Evolutionary conservation across 2,888 invertebrate genomes (phyloP), one percentile per base, ranked within the genome.

Genomic region (Acrobasis consociella): DNA sequence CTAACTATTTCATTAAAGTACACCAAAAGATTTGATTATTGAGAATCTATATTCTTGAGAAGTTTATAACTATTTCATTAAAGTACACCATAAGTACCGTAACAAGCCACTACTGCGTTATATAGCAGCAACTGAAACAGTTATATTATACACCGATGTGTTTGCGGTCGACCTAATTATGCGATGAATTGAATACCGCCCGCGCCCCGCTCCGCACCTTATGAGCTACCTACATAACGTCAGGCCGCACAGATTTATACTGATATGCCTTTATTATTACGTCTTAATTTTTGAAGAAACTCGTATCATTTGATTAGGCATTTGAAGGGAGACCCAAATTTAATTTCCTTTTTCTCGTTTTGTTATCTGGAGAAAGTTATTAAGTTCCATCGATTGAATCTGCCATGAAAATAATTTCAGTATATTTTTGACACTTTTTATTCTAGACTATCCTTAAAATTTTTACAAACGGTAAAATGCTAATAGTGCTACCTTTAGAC

Each of bases 111-210:
- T 42, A 42, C 22, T 22, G 17, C 13, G 46, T 17, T 13, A 42
- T 17, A n/a, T 46, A 46, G 46, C 13, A 46, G 46, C 46, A 46
- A 46, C 46, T 46, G 46, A 53, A 15, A 16, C 42, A 17, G 17
- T 42, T 17, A 56, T 9, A 22, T 42, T 17, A 56, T 9, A 22
- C 56, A 56, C 5, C 42, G 17, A 56, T 56, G 42, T 17, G 56
- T 56, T 55, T 22, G 56, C 17, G 56, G 56, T 42, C 42, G 56
- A 56, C 56, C 56, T 56, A 56, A 56, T 56, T 56, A 56, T 5
- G 13, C 56, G 56, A 46, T 56, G 56, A 42, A 42, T 56, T 56
- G 42, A 56, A 46, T 56, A 15, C 42, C 38, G 8, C 37, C 42
- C 39, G 7, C 38, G 39, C 13, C 39, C 1, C 38, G 5, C 39